Percentiles rank a stretch among this genome's conserved stretches.
These are phyloP conservation scores for Syrphus vitripennis DNA, from an alignment of 2,888 invertebrate species.

Conservation along the genomic window DNA sequence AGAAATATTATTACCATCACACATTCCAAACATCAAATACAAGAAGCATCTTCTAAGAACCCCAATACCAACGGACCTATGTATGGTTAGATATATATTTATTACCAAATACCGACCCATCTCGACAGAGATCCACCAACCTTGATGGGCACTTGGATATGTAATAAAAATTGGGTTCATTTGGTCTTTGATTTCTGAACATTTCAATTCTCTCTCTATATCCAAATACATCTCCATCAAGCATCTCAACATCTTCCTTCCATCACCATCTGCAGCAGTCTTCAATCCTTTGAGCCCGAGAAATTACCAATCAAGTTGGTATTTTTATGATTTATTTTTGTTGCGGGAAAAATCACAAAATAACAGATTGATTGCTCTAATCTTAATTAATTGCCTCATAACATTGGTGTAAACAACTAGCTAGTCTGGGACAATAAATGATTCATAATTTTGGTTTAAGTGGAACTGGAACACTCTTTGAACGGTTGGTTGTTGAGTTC, in stretches of 20 bases:
- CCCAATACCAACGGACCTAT: neutral
- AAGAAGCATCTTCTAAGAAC: neutral
- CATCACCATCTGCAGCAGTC: neutral
- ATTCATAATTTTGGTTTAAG: slow-evolving; percentile 51
- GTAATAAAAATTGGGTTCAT: slow-evolving; percentile 60
- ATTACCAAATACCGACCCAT: neutral
- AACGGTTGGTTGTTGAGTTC: neutral
- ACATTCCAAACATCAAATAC: slow-evolving; percentile 32
- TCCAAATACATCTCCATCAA: neutral
- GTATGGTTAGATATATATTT: too few species aligned
- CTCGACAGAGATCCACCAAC: neutral
- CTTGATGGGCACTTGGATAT: slow-evolving; percentile 10
- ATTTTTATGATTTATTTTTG: slow-evolving; percentile 48
- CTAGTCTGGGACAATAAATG: slow-evolving; percentile 51
- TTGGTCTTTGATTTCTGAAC: slow-evolving; percentile 57
- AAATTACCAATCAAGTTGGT: slow-evolving; percentile 61
- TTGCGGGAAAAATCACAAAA: slow-evolving; percentile 28
- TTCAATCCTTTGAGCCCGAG: slow-evolving; percentile 62
- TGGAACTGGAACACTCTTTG: neutral
- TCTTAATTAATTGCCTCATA: slow-evolving; percentile 63
- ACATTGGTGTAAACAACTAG: slow-evolving; percentile 56
- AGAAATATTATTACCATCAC: slow-evolving; percentile 62
- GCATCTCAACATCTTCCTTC: neutral
- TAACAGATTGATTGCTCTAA: slow-evolving; percentile 64
- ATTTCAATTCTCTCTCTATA: slow-evolving; percentile 16